These are phyloP conservation scores for Crenuchus spilurus DNA, from an alignment of 2,797 vertebrate species.

Conservation along the genomic window DNA sequence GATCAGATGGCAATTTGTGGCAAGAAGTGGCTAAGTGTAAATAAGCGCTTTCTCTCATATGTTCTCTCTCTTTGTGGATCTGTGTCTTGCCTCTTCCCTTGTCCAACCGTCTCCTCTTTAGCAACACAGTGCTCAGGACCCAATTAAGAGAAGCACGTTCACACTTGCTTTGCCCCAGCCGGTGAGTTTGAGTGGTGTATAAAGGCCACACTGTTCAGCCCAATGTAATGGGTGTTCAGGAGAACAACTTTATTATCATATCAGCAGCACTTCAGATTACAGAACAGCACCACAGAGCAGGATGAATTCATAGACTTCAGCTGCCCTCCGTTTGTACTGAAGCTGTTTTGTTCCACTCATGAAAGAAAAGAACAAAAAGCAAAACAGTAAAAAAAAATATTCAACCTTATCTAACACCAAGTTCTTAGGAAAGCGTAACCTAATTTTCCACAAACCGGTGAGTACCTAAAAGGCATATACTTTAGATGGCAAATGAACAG, in stretches of 20 bases:
- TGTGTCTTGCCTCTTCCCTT: constrained; percentile 16
- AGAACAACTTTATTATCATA: constrained; percentile 78
- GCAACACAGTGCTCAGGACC: constrained; percentile 67
- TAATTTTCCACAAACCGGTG: no score
- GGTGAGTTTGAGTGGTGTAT: constrained; percentile 64
- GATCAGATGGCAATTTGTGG: no score
- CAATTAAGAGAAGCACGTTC: constrained; percentile 78
- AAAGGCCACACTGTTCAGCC: constrained; percentile 67
- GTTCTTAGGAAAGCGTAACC: not conserved
- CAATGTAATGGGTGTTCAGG: constrained; percentile 69
- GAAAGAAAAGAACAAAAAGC: not conserved
- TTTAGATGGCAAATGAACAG: no score
- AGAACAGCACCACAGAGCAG: constrained; percentile 18
- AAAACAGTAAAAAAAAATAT: not conserved
- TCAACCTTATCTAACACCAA: not conserved
- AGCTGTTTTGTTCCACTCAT: not conserved
- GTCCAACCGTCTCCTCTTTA: constrained; percentile 48
- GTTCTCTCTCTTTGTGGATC: not conserved
- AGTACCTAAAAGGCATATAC: no score
- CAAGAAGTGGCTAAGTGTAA: not conserved
- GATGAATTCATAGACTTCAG: constrained; percentile 2
- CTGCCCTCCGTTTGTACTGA: not conserved
- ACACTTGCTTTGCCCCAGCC: constrained; percentile 57
- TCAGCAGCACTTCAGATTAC: constrained; percentile 50
- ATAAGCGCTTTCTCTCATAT: not conserved